A percentile compares a stretch with the other conserved stretches of the same genome.
phyloP scores from a whole-genome alignment of 2,888 invertebrate genomes.

The Eupithecia vulgata region DNA sequence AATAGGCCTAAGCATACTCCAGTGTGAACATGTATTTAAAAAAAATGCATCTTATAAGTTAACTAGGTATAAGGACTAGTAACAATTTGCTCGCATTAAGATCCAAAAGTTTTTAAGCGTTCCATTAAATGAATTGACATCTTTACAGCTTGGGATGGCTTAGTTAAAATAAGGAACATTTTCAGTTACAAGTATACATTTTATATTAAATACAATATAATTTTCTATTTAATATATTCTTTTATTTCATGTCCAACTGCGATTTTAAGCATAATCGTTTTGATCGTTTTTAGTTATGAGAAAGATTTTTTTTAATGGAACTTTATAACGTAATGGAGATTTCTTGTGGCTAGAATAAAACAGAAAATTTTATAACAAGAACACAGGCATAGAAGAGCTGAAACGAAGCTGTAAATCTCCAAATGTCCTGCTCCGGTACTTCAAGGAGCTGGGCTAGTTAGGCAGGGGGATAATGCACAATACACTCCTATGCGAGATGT shows the following conservation, averaged over 20 bases:
- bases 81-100: conserved; percentile 53
- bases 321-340: too few species aligned
- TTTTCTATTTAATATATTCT: conserved; percentile 60
- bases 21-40: conserved; percentile 58
- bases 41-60: conserved; percentile 71
- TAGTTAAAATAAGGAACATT: conserved; percentile 60
- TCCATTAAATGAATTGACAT: conserved; percentile 49
- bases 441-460: too few species aligned
- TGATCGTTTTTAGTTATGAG: too few species aligned
- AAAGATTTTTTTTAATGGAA: too few species aligned
- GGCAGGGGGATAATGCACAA: too few species aligned
- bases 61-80: conserved; percentile 78
- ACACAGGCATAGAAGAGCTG: too few species aligned
- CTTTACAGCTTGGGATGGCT: conserved; percentile 67
- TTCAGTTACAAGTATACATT: conserved; percentile 80
- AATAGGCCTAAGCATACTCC: conserved; percentile 4
- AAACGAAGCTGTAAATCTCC: too few species aligned
- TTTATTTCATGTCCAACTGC: too few species aligned
- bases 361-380: background rate
- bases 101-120: conserved; percentile 42
- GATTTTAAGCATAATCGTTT: too few species aligned
- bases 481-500: too few species aligned
- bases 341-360: background rate
- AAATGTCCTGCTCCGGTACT: too few species aligned
- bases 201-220: conserved; percentile 80